These are phyloP conservation scores for Cryptus viduatorius DNA, from an alignment of 2,888 invertebrate species.

Conservation along the genomic window DNA sequence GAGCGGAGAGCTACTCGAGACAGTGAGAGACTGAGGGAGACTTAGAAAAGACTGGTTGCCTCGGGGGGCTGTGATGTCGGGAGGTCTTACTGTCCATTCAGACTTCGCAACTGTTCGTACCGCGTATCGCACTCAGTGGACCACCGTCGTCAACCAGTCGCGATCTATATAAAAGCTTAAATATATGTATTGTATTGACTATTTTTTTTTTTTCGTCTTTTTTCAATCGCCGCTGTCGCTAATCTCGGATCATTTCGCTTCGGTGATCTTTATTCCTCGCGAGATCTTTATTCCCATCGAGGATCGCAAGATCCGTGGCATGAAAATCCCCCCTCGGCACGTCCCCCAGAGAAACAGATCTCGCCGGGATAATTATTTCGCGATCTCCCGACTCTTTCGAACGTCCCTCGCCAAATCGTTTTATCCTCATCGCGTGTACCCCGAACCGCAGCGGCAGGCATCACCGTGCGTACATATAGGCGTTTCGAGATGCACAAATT, in stretches of 20 bases:
- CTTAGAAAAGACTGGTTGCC: constrained; percentile 44
- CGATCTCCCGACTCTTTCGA: constrained; percentile 36
- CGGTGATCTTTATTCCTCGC: constrained; percentile 10
- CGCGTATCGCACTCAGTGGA: constrained; percentile 25
- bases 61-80: constrained; percentile 31
- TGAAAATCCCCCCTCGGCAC: not conserved
- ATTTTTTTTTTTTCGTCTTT: constrained; percentile 4
- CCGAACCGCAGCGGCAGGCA: constrained; percentile 10
- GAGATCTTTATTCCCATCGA: constrained; percentile 15
- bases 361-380: constrained; percentile 61
- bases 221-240: constrained; percentile 41
- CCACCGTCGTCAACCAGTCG: not conserved
- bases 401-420: constrained; percentile 49
- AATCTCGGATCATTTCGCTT: constrained; percentile 41
- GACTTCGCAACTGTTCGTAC: constrained; percentile 21
- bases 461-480: not conserved
- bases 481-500: constrained; percentile 45
- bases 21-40: not conserved
- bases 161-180: constrained; percentile 16
- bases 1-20: constrained; percentile 42
- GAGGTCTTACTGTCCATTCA: constrained; percentile 34
- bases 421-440: constrained; percentile 60
- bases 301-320: not conserved
- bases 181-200: constrained; percentile 31
- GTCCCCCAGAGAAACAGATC: constrained; percentile 25